phyloP scores from a whole-genome alignment of 92 coral and sea anemone genomes.

The Diadumene lineata region DNA sequence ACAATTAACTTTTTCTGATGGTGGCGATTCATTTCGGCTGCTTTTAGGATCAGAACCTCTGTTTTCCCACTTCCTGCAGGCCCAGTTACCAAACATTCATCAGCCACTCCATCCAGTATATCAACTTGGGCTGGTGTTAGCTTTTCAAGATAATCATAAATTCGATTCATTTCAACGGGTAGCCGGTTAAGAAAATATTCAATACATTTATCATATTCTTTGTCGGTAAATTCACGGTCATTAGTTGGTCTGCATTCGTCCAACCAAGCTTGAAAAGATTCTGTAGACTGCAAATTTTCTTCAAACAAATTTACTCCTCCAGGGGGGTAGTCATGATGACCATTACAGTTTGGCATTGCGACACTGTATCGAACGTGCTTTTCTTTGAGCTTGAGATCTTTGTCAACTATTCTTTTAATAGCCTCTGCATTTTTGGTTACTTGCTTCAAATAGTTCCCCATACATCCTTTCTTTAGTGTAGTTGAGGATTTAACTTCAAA shows the following conservation, averaged over 20 bases:
- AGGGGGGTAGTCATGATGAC: not conserved
- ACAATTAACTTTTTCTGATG: slow-evolving; percentile 14
- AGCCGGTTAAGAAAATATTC: not conserved
- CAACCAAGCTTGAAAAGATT: not conserved
- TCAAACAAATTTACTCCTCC: not conserved
- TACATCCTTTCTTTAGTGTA: not conserved
- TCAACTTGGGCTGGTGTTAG: slow-evolving; percentile 20
- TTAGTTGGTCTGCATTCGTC: not conserved
- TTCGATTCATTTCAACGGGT: not conserved
- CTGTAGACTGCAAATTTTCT: not conserved
- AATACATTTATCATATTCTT: slow-evolving; percentile 1
- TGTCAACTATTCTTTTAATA: not conserved
- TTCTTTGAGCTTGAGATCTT: not conserved
- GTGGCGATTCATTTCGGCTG: slow-evolving; percentile 24
- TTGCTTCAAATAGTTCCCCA: not conserved
- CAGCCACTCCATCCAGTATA: slow-evolving; percentile 5
- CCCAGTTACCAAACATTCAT: slow-evolving; percentile 11
- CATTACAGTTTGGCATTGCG: not conserved
- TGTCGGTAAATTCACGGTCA: not conserved
- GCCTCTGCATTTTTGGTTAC: not conserved
- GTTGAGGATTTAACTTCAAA: not conserved
- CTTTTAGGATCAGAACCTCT: slow-evolving; percentile 22
- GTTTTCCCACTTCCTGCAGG: slow-evolving; percentile 36
- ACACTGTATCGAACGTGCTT: not conserved
- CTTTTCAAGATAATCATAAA: not conserved